Conservation (phyloP, 2,797 vertebrate species). For the Cercopithecus hamlyni region DNA sequence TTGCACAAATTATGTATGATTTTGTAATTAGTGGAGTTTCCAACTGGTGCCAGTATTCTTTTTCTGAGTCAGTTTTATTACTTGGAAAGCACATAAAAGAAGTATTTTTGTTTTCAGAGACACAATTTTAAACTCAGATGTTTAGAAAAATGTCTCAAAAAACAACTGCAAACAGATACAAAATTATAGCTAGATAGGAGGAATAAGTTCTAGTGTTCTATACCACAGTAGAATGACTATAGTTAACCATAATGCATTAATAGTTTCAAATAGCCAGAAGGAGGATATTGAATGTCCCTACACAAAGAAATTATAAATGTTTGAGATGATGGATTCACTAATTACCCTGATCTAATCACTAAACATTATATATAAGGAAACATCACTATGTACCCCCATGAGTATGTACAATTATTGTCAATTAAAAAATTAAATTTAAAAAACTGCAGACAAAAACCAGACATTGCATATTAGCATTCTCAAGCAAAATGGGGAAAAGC, state of each 20-base stretch:
- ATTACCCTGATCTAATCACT: background rate
- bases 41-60: background rate
- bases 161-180: background rate
- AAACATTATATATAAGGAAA: background rate
- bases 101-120: conserved; percentile 48
- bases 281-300: background rate
- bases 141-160: conserved; percentile 27
- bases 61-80: conserved; percentile 61
- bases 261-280: background rate
- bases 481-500: background rate
- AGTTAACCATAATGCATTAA: background rate
- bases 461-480: conserved; percentile 34
- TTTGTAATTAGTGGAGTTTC: conserved; percentile 47
- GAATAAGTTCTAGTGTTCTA: background rate
- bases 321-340: background rate
- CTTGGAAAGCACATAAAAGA: conserved; percentile 65
- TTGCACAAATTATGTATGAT: conserved; percentile 30
- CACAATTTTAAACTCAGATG: conserved; percentile 59
- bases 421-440: background rate
- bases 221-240: background rate
- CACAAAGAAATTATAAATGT: background rate
- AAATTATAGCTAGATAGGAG: background rate
- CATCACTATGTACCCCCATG: background rate
- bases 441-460: background rate
- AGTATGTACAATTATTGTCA: background rate